Evolutionary conservation across 2,888 invertebrate genomes (phyloP).

Genomic region (Agrypnus murinus): DNA sequence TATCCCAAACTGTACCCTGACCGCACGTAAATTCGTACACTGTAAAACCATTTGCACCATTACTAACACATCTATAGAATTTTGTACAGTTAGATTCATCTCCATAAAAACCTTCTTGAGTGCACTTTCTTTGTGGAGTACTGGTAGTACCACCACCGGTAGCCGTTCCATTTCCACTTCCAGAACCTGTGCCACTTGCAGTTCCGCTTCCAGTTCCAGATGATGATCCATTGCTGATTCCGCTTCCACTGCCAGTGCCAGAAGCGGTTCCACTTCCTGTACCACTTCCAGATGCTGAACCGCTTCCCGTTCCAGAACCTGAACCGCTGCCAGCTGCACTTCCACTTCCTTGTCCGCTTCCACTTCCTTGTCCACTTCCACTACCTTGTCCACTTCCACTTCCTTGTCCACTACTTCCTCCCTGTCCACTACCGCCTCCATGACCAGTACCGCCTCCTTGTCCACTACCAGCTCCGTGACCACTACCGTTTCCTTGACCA

Average conservation of each 20-base stretch:
- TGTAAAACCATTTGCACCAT: constrained; percentile 75
- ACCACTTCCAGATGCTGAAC: not conserved
- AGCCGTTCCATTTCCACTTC: not conserved
- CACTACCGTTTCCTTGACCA: not conserved
- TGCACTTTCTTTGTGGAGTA: constrained; percentile 72
- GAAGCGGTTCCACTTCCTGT: too few relatives aligned
- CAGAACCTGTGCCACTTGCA: constrained; percentile 31
- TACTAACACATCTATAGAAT: constrained; percentile 84
- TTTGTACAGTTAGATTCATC: constrained; percentile 81
- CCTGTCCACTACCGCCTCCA: not conserved
- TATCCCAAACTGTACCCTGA: constrained; percentile 82
- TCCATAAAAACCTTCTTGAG: constrained; percentile 74
- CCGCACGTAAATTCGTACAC: constrained; percentile 83
- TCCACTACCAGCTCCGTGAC: not conserved
- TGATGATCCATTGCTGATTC: not conserved
- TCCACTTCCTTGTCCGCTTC: not conserved
- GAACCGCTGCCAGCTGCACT: not conserved
- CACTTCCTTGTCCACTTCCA: not conserved
- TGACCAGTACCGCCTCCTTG: not conserved
- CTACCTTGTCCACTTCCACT: not conserved
- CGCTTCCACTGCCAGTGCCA: not conserved
- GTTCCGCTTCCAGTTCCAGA: not conserved
- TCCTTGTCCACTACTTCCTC: constrained; percentile 22
- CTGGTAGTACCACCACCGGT: too few relatives aligned
- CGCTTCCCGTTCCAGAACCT: not conserved